phyloP scores from a whole-genome alignment of 2,113 vertebrate genomes.

The Seriola rivoliana region DNA sequence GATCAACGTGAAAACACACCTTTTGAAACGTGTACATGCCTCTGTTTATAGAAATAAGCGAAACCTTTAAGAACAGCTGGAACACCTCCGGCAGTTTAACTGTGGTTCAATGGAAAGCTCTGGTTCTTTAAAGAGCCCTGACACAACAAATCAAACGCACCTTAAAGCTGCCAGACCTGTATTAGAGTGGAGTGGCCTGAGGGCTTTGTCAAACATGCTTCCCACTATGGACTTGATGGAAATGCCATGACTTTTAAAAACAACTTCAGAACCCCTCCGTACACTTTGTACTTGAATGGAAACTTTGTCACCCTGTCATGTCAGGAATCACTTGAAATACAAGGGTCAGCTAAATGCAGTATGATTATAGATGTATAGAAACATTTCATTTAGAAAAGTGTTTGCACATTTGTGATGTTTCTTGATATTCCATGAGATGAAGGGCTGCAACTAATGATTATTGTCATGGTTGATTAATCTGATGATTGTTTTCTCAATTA shows the following conservation, averaged over 20 bases:
- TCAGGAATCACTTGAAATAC: neutral
- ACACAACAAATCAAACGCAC: constrained; percentile 42
- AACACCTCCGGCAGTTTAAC: constrained; percentile 13
- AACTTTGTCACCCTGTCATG: neutral
- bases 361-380: neutral
- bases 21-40: neutral
- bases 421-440: too few species aligned
- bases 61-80: neutral
- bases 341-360: neutral
- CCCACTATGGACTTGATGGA: neutral
- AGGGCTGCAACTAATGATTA: neutral
- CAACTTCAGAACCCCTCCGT: neutral
- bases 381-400: too few species aligned
- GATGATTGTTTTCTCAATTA: neutral
- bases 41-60: too few species aligned
- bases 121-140: constrained; percentile 13
- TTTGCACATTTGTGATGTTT: too few species aligned
- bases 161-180: constrained; percentile 27
- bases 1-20: neutral
- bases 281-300: neutral
- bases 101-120: constrained; percentile 15
- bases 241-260: constrained; percentile 5
- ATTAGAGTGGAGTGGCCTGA: neutral
- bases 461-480: neutral
- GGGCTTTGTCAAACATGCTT: constrained; percentile 15